Base-by-base conservation (phyloP, 2,888 invertebrate species). In the Archips crataeganus region DNA sequence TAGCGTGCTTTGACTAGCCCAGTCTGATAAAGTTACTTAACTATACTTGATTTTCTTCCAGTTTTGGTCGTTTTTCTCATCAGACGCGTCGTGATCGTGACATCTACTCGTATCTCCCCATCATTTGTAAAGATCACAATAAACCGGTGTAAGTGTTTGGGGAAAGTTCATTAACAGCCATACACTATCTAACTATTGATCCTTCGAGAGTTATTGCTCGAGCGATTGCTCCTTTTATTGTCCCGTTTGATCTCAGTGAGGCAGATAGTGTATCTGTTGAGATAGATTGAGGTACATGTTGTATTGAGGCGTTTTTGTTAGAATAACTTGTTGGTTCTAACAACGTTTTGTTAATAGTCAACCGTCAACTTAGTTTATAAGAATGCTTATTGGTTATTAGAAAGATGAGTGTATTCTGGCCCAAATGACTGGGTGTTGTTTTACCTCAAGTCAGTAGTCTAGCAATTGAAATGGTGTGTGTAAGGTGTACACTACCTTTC, bases 151-250 rank as follows among this genome's bases (percentile, higher is more conserved):
- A 75, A 82, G 79, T 81, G 81, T 74, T 79, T 77, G 64, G 77
- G 75, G 81, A 82, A 81, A 84, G 84, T 80, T 82, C 82, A 78
- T 84, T 83, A 83, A 36, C 9, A 15, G 13, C 51, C 47, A 47
- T 47, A 32, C 47, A 63, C 47, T 47, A 63, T 47, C 13, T 47
- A 63, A 34, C 13, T 63, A 34, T 63, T 63, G 42, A 47, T 13
- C 47, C 23, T 63, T 47, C 3, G 57, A 57, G 9, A 23, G 32
- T 57, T 32, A 32, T n/a, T 57, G 51, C 23, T 13, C 2, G 23
- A 63, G 23, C 47, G 23, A 63, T 63, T 45, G 62, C 45, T 63
- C 63, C 47, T 63, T 32, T 47, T 32, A 63, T 13, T 47, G 6
- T 8, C 45, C 23, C n/a, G 57, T 32, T 63, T 63, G 32, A 61